phyloP scores from a whole-genome alignment of 92 coral and sea anemone species.

The Paramuricea clavata region DNA sequence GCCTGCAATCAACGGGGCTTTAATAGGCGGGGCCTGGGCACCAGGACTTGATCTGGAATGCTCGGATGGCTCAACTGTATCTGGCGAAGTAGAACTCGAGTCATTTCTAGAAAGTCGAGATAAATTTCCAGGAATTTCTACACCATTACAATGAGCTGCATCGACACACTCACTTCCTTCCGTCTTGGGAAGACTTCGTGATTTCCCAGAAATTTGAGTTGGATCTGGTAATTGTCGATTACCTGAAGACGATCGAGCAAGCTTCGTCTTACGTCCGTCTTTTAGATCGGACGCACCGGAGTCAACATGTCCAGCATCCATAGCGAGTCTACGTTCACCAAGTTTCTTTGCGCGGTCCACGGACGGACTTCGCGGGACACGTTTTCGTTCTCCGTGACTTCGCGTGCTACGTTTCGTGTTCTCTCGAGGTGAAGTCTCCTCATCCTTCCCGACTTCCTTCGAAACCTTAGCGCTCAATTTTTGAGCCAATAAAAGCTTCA shows the following conservation, averaged over 20 bases:
- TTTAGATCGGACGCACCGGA: not conserved
- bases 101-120: not conserved
- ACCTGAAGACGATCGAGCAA: conserved; percentile 44
- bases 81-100: not conserved
- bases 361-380: conserved; percentile 38
- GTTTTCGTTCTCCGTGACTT: conserved; percentile 46
- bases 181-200: conserved; percentile 7
- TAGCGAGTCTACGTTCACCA: conserved; percentile 22
- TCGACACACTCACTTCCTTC: not conserved
- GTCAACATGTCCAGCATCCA: conserved; percentile 15
- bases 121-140: not conserved
- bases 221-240: conserved; percentile 57
- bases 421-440: not conserved
- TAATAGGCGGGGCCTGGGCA: conserved; percentile 50
- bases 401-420: conserved; percentile 22
- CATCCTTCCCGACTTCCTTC: conserved; percentile 15
- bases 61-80: too few species aligned
- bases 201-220: conserved; percentile 42
- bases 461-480: conserved; percentile 7
- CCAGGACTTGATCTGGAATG: not conserved
- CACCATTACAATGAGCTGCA: not conserved
- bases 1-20: conserved; percentile 44
- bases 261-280: conserved; percentile 38
- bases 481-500: conserved; percentile 10
- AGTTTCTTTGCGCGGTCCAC: conserved; percentile 38